Base-by-base conservation (phyloP, 2,888 invertebrate species). In the Caenorhabditis macrosperma region DNA sequence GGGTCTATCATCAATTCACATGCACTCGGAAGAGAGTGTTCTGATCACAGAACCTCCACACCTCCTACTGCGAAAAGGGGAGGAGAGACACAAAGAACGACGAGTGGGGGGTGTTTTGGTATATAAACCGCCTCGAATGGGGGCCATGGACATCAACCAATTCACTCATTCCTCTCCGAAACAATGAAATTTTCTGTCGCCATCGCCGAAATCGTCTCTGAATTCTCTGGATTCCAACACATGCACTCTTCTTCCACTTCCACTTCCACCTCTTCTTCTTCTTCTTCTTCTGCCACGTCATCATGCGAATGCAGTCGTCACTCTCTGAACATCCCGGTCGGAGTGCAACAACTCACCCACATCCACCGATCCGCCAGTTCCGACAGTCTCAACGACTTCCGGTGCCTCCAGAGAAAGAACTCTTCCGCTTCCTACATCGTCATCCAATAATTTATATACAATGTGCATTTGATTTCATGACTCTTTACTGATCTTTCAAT, bases 171-270 rank as follows among this genome's bases (percentile, higher is more conserved):
- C 12, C 30, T 20, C 5, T 38, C 38, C 38, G 10, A 10, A 38
- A 74, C 20, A 15, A 64, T 75, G 75, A 67, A 75, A 67, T 35
- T 67, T 6, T 61, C 75, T 10, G 6, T 30, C 22, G 66, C 67
- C n/a, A 28, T 75, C 12, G 75, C 54, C 33, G 75, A 75, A 30
- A 75, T 75, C 24, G 64, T 75, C 17, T 67, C 67, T 12, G 66
- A 66, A 22, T 75, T 75, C 54, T 60, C 75, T 24, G 67, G 46
- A 54, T 61, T 75, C 54, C 75, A 67, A 54, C 66, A 59, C 35
- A 26, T 67, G 12, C 74, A 52, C 22, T 20, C 64, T 46, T 66
- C 60, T 22, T 15, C 24, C 17, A 55, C 28, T 12, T 52, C 67
- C 0, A 44, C 60, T 30, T 38, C 60, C 6, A 46, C 61, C 0